Percentiles rank a stretch among this genome's conserved stretches.
These are phyloP conservation scores for Battus philenor DNA, from an alignment of 1,140 invertebrate species.

Conservation along the genomic window DNA sequence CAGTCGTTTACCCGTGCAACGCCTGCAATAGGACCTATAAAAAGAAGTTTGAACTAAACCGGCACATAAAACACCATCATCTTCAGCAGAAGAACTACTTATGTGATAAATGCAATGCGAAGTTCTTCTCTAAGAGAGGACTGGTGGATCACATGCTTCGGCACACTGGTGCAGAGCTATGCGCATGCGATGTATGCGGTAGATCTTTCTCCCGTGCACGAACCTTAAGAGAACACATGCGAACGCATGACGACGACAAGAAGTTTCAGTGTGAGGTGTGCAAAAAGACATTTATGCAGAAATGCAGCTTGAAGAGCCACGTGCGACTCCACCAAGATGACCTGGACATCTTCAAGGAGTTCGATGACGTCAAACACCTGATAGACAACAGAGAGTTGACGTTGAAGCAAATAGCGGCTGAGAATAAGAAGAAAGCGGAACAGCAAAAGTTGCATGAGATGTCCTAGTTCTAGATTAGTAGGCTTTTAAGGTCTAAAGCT, in stretches of 20 bases:
- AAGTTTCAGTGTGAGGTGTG: constrained; percentile 78
- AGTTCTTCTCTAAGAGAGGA: constrained; percentile 66
- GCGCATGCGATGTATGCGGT: constrained; percentile 85
- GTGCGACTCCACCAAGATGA: constrained; percentile 73
- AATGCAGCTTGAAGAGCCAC: constrained; percentile 68
- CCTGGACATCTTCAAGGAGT: constrained; percentile 68
- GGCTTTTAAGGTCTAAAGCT: too few relatives aligned
- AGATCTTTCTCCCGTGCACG: constrained; percentile 83
- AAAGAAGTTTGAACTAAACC: constrained; percentile 61
- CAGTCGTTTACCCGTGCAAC: constrained; percentile 63
- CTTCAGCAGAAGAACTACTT: constrained; percentile 62
- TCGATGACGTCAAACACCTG: constrained; percentile 64
- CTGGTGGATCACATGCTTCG: constrained; percentile 62
- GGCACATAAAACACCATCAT: constrained; percentile 68
- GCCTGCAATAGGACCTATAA: constrained; percentile 69
- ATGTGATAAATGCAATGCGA: constrained; percentile 69
- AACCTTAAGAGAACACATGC: constrained; percentile 85
- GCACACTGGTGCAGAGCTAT: constrained; percentile 57
- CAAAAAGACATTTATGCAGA: constrained; percentile 79
- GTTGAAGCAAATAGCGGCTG: constrained; percentile 56
- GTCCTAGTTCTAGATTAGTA: too few relatives aligned
- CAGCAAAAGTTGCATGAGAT: too few relatives aligned
- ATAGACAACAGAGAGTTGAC: constrained; percentile 65
- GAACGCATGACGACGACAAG: constrained; percentile 78
- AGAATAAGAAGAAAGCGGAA: constrained; percentile 47